Evolutionary conservation across 35 echinoderm and acorn worm genomes (phyloP).

Genomic region (Heliocidaris tuberculata): DNA sequence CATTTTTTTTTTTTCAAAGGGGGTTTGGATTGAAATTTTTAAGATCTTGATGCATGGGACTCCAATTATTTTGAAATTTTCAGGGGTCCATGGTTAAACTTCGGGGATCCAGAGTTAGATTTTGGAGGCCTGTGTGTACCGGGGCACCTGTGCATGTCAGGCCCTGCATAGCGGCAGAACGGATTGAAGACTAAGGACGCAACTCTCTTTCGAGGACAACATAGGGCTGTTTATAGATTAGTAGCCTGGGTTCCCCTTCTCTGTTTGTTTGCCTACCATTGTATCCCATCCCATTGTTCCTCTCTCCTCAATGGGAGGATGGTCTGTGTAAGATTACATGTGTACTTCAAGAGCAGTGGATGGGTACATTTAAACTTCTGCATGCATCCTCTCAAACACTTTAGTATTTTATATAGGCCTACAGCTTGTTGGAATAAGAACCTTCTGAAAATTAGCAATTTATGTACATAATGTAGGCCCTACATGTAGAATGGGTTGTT

Average conservation of each 20-base stretch:
- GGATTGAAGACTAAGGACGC: background rate
- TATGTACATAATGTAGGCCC: background rate
- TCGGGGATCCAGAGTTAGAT: no score
- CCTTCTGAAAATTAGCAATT: background rate
- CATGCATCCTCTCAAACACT: background rate
- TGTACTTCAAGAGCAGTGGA: background rate
- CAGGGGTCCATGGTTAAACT: no score
- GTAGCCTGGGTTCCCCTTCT: slow-evolving; percentile 18
- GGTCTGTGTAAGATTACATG: background rate
- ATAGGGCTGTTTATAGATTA: slow-evolving; percentile 45
- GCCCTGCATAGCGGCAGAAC: background rate
- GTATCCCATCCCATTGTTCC: slow-evolving; percentile 20
- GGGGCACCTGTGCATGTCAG: no score
- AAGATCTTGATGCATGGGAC: no score
- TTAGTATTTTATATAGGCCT: background rate
- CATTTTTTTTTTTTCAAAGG: no score
- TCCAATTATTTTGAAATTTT: no score
- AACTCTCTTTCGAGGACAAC: background rate
- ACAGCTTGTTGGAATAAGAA: background rate
- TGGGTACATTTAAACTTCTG: background rate
- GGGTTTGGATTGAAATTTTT: no score
- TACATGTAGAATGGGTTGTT: no score
- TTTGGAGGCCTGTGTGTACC: no score
- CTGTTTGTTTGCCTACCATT: slow-evolving; percentile 44
- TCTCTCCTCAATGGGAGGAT: background rate